Evolutionary conservation across 37 sponge, comb jelly and placozoan species (phyloP), one percentile per base, ranked within the genome.

Genomic region (Tethya wilhelma): DNA sequence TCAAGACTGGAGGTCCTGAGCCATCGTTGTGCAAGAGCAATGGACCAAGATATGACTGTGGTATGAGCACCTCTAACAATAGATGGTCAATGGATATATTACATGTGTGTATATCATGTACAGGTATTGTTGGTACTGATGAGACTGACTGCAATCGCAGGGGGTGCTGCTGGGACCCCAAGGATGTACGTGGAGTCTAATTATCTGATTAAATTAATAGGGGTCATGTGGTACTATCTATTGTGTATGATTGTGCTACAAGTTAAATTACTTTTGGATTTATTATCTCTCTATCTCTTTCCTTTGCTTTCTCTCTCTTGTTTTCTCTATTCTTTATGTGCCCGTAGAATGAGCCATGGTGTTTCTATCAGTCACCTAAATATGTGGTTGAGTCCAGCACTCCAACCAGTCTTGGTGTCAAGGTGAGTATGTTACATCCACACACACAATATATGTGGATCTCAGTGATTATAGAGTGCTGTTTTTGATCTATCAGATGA

Each of bases 101-200:
- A 25, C 28, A 23, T 14, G 29, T 26, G n/a, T n/a, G n/a, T n/a
- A n/a, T n/a, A n/a, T n/a, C 11, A 9, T 9, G 8, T 44, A 4
- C 23, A 70, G 71, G 71, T 20, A 38, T 14, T 44, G 69, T 79
- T 29, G 92, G 88, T n/a, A 91, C 75, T 39, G 56, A 59, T 20
- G 78, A 82, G 42, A 2, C 70, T 2, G 71, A 79, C 37, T 91
- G 92, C 43, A 80, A 87, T 26, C 32, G 36, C 29, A 79, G 74
- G 32, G 84, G 89, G 23, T 92, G 93, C 57, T 92, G 93, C 77
- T 92, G 93, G 93, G 33, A 33, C 38, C 74, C 85, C 22, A 42
- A 11, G 63, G 56, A 80, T 22, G 88, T 86, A 44, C n/a, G 70
- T 36, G 14, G 4, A 8, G 9, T 22, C 40, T 28, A 25, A 69